These are phyloP conservation scores for Andrena minutula DNA, from an alignment of 2,888 invertebrate species.

Conservation along the genomic window DNA sequence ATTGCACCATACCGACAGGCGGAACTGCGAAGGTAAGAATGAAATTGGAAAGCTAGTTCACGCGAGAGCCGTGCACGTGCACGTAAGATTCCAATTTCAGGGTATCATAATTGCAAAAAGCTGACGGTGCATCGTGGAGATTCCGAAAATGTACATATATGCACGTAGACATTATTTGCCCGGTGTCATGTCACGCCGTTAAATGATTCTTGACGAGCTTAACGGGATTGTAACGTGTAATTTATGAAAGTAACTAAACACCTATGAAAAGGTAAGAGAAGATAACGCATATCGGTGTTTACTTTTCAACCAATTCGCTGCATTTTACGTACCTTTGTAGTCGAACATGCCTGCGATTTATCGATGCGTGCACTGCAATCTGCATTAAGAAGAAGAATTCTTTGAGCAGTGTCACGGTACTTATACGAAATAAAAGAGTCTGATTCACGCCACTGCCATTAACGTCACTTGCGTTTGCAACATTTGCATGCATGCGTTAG, in stretches of 20 bases:
- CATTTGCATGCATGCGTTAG: not conserved
- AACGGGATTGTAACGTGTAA: too few relatives aligned
- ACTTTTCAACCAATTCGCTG: too few relatives aligned
- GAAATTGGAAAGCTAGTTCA: not conserved
- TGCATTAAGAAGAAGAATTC: conserved; percentile 23
- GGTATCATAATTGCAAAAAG: not conserved
- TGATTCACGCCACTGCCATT: not conserved
- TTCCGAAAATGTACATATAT: not conserved
- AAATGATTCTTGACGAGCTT: not conserved
- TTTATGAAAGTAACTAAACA: too few relatives aligned
- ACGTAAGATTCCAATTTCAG: not conserved
- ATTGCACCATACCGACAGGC: not conserved
- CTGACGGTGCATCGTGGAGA: not conserved
- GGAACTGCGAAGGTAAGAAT: conserved; percentile 7
- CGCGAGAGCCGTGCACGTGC: not conserved
- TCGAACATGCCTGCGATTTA: conserved; percentile 38
- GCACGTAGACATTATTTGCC: not conserved
- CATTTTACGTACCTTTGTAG: conserved; percentile 41
- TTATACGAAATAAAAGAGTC: not conserved
- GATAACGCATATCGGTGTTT: not conserved
- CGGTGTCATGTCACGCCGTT: not conserved
- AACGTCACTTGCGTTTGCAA: not conserved
- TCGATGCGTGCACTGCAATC: conserved; percentile 11
- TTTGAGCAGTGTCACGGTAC: not conserved
- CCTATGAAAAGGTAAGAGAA: not conserved